These are phyloP conservation scores for Orgyia antiqua DNA, from an alignment of 2,888 invertebrate species.

Conservation along the genomic window DNA sequence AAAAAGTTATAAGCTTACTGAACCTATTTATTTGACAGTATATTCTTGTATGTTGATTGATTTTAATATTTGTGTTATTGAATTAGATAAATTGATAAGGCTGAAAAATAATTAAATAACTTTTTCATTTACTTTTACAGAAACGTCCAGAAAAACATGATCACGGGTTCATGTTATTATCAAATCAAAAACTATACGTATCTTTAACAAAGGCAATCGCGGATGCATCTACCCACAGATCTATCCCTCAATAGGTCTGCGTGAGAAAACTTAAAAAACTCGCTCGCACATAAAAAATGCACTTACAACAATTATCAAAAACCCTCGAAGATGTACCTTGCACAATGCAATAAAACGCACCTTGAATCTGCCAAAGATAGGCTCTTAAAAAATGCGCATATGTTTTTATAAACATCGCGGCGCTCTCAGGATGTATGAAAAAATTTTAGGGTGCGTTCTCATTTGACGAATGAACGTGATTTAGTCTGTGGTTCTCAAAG, in stretches of 20 bases:
- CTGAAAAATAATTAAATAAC: no score
- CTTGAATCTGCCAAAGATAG: conserved; percentile 62
- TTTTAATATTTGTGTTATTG: no score
- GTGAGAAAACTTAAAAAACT: conserved; percentile 75
- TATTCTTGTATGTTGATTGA: no score
- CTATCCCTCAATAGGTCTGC: conserved; percentile 60
- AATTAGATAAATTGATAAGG: no score
- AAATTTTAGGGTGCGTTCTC: conserved; percentile 51
- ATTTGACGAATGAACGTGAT: conserved; percentile 15
- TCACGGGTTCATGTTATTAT: no score
- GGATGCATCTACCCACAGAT: conserved; percentile 78
- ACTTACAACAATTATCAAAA: conserved; percentile 67
- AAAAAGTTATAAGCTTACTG: no score
- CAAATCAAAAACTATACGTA: conserved; percentile 55
- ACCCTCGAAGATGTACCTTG: conserved; percentile 64
- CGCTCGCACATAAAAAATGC: conserved; percentile 67
- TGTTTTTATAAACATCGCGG: conserved; percentile 69
- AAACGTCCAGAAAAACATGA: no score
- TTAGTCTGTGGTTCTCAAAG: conserved; percentile 38
- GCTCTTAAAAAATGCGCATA: conserved; percentile 75
- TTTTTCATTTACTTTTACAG: no score
- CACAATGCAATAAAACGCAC: conserved; percentile 57
- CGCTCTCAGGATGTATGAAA: conserved; percentile 37
- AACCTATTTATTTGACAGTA: no score
- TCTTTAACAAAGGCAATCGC: conserved; percentile 39